These are phyloP conservation scores for Montipora sp. DNA, from an alignment of 64 coral and sea anemone species.

Conservation along the genomic window DNA sequence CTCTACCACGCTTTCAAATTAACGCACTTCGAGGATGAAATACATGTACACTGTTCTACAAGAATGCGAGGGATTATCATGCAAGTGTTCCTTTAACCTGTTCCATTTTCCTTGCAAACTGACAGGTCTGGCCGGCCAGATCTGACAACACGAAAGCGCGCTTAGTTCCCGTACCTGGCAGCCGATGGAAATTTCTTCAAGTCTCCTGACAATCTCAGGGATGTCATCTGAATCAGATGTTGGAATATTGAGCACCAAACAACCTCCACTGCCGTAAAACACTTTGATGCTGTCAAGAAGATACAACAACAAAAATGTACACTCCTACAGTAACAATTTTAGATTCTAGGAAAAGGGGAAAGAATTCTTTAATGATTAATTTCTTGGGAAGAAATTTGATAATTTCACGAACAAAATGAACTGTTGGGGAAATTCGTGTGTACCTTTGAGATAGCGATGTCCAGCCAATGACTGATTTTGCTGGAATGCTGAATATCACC, in stretches of 20 bases:
- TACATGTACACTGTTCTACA: too few species aligned
- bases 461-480: slow-evolving; percentile 96
- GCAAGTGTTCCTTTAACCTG: too few species aligned
- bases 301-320: slow-evolving; percentile 4
- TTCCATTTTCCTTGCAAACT: too few species aligned
- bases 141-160: too few species aligned
- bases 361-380: too few species aligned
- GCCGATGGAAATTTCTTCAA: slow-evolving; percentile 92
- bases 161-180: slow-evolving; percentile 77
- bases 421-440: background rate
- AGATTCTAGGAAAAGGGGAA: too few species aligned
- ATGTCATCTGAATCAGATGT: slow-evolving; percentile 94
- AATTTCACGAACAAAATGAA: background rate
- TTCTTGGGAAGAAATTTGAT: too few species aligned
- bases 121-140: too few species aligned
- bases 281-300: slow-evolving; percentile 85
- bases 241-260: slow-evolving; percentile 90
- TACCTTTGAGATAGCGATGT: slow-evolving; percentile 94
- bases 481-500: slow-evolving; percentile 88
- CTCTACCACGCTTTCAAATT: too few species aligned
- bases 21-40: too few species aligned
- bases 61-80: too few species aligned
- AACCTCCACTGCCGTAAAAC: slow-evolving; percentile 95
- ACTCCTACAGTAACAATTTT: background rate
- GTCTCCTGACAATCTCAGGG: slow-evolving; percentile 90